Evolutionary conservation across 1,140 invertebrate genomes (phyloP).

Genomic region (Ylistrum balloti): DNA sequence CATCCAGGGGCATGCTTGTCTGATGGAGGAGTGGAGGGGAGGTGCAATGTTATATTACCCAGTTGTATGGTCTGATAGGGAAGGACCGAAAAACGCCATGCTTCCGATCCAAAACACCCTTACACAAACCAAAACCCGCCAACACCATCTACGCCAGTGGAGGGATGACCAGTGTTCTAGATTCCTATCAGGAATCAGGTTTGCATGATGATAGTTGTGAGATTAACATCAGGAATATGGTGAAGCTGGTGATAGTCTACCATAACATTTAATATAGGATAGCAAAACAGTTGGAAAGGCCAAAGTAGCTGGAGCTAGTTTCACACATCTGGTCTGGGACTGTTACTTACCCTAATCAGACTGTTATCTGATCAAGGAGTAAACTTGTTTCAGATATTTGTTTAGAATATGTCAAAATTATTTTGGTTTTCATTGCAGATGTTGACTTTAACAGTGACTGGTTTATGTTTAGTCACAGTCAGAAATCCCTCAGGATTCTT

Average conservation of each 20-base stretch:
- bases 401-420: slow-evolving; percentile 30
- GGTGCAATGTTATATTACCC: too few relatives aligned
- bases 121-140: too few relatives aligned
- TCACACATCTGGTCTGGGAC: background rate
- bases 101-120: too few relatives aligned
- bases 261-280: background rate
- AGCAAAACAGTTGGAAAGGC: background rate
- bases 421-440: slow-evolving; percentile 39
- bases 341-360: background rate
- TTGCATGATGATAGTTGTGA: too few relatives aligned
- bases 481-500: background rate
- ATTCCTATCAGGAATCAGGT: background rate
- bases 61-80: too few relatives aligned
- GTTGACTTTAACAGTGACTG: background rate
- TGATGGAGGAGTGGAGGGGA: background rate
- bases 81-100: too few relatives aligned
- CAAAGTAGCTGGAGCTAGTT: background rate
- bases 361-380: background rate
- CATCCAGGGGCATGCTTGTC: background rate
- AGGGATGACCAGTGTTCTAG: background rate
- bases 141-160: background rate
- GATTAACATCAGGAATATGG: background rate
- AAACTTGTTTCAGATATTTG: slow-evolving; percentile 28
- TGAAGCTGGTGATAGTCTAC: background rate
- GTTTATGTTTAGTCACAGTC: slow-evolving; percentile 8